phyloP scores from a whole-genome alignment of 2,797 vertebrate genomes.

The Danio kyathit region DNA sequence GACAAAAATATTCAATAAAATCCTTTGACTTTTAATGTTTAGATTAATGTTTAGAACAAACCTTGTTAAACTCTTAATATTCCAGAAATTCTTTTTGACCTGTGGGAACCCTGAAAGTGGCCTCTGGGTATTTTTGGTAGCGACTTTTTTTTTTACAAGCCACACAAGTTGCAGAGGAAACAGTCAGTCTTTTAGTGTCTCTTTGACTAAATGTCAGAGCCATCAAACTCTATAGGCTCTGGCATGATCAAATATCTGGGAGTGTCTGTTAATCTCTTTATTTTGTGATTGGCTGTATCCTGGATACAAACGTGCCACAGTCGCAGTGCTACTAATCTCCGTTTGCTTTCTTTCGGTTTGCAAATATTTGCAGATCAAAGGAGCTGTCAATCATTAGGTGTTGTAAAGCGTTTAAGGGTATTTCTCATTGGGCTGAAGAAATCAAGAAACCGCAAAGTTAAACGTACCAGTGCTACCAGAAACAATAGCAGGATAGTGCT shows the following conservation, averaged over 20 bases:
- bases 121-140: not conserved
- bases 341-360: slow-evolving; percentile 29
- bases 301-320: slow-evolving; percentile 27
- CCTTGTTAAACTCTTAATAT: too few species aligned
- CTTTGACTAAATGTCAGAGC: slow-evolving; percentile 36
- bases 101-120: not conserved
- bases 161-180: not conserved
- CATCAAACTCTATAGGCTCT: slow-evolving; percentile 4
- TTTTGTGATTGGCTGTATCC: slow-evolving; percentile 21
- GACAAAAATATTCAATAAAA: too few species aligned
- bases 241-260: slow-evolving; percentile 29
- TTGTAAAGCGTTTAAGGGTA: slow-evolving; percentile 16
- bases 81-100: too few species aligned
- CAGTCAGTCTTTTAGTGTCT: not conserved
- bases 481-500: not conserved
- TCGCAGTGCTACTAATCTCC: slow-evolving; percentile 2
- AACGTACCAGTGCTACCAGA: not conserved
- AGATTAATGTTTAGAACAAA: too few species aligned
- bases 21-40: too few species aligned
- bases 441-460: not conserved
- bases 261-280: slow-evolving; percentile 8
- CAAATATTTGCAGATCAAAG: slow-evolving; percentile 45
- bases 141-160: not conserved
- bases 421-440: not conserved
- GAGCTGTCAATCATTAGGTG: slow-evolving; percentile 31